Evolutionary conservation across 2,888 invertebrate species (phyloP).

Genomic region (Drosophila paramelanica): DNA sequence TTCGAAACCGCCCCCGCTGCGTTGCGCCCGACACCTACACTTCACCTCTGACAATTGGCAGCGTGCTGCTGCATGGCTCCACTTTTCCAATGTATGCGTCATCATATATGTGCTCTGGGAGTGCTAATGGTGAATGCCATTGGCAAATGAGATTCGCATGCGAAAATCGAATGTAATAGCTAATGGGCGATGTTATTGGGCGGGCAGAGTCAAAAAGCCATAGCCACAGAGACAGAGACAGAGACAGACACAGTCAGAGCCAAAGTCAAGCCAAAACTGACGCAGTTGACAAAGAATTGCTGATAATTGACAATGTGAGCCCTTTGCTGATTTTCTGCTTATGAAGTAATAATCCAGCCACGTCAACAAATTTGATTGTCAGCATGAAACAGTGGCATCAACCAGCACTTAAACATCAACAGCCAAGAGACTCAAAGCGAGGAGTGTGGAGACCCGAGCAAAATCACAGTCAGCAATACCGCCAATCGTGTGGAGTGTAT

Average conservation of each 20-base stretch:
- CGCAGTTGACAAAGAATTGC: constrained; percentile 69
- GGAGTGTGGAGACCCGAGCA: constrained; percentile 21
- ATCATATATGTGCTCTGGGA: constrained; percentile 64
- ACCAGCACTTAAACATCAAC: constrained; percentile 49
- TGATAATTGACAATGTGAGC: constrained; percentile 76
- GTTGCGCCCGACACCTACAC: neutral
- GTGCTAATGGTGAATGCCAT: constrained; percentile 68
- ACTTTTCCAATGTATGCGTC: constrained; percentile 67
- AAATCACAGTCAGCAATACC: constrained; percentile 66
- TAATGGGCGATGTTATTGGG: constrained; percentile 65
- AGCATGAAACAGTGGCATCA: constrained; percentile 65
- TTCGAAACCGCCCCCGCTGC: neutral
- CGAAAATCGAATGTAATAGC: constrained; percentile 74
- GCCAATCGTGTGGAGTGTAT: constrained; percentile 57
- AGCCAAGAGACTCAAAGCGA: constrained; percentile 22
- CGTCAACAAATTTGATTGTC: constrained; percentile 81
- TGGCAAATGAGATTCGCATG: constrained; percentile 76
- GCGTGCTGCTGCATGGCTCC: constrained; percentile 15
- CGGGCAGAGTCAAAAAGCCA: constrained; percentile 34
- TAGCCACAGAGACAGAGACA: constrained; percentile 8
- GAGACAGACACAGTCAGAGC: constrained; percentile 11
- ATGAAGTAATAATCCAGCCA: constrained; percentile 81
- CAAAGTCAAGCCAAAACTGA: constrained; percentile 18
- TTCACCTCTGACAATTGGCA: constrained; percentile 20
- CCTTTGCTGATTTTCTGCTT: constrained; percentile 65